phyloP scores from a whole-genome alignment of 2,888 invertebrate genomes.

The Andricus quercusramuli region DNA sequence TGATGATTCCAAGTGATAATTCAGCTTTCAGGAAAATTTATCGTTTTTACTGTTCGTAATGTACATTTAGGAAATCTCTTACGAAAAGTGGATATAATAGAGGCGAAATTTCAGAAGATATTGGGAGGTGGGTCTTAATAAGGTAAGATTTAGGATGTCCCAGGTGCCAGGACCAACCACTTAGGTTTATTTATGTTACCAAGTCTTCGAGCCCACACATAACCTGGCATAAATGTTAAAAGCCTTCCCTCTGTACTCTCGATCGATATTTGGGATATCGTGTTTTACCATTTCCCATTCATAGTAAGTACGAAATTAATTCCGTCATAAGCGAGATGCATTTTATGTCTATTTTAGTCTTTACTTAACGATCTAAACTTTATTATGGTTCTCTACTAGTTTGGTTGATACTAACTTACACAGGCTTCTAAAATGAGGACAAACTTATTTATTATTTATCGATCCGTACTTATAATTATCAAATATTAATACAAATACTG shows the following conservation, averaged over 20 bases:
- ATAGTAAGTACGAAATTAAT: conserved; percentile 35
- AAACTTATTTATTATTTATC: neutral
- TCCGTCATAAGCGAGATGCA: conserved; percentile 1
- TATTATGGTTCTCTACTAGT: conserved; percentile 5
- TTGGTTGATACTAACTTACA: neutral
- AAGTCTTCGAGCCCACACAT: conserved; percentile 56
- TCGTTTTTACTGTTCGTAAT: conserved; percentile 25
- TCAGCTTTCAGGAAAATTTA: conserved; percentile 38
- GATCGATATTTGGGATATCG: conserved; percentile 22
- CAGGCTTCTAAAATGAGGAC: neutral
- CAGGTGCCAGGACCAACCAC: conserved; percentile 64
- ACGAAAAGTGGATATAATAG: conserved; percentile 14
- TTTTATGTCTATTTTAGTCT: conserved; percentile 15
- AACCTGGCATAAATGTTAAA: conserved; percentile 67
- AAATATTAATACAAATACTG: neutral
- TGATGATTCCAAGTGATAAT: conserved; percentile 39
- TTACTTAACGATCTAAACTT: conserved; percentile 30
- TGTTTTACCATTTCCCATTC: conserved; percentile 23
- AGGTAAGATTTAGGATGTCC: conserved; percentile 70
- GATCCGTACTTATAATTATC: neutral
- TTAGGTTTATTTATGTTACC: conserved; percentile 62
- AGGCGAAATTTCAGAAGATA: conserved; percentile 33
- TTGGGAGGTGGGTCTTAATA: conserved; percentile 63
- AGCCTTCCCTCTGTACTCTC: conserved; percentile 47
- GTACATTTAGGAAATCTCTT: conserved; percentile 26